Conservation (phyloP, 1,140 invertebrate species). For the Drosophila virilis region DNA sequence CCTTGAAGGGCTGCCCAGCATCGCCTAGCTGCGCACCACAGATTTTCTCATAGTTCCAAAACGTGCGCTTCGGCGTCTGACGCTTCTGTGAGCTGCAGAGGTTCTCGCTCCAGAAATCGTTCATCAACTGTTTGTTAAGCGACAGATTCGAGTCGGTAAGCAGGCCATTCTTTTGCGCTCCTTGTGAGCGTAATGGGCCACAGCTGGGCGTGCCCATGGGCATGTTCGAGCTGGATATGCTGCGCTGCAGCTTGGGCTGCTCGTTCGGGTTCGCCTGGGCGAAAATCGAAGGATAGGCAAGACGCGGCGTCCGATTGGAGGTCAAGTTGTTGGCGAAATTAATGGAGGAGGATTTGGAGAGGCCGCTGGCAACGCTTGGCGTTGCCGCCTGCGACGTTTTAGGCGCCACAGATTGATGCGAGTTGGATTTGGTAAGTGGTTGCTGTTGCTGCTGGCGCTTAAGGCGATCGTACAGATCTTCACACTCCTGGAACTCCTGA, state of each 20-base stretch:
- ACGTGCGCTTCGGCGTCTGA: slow-evolving; percentile 75
- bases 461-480: slow-evolving; percentile 78
- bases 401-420: slow-evolving; percentile 61
- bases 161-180: slow-evolving; percentile 17
- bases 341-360: slow-evolving; percentile 73
- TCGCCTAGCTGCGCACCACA: slow-evolving; percentile 71
- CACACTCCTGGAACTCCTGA: slow-evolving; percentile 83
- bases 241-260: slow-evolving; percentile 73
- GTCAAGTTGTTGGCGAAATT: slow-evolving; percentile 62
- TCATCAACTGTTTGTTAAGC: slow-evolving; percentile 81
- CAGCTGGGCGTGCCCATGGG: slow-evolving; percentile 42
- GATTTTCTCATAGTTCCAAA: slow-evolving; percentile 84
- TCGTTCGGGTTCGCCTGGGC: slow-evolving; percentile 33
- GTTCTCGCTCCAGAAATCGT: slow-evolving; percentile 83
- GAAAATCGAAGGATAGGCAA: slow-evolving; percentile 81
- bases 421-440: slow-evolving; percentile 76
- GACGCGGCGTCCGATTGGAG: slow-evolving; percentile 35
- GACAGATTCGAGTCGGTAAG: slow-evolving; percentile 76
- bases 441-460: slow-evolving; percentile 66
- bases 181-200: slow-evolving; percentile 11
- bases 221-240: slow-evolving; percentile 80
- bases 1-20: slow-evolving; percentile 72
- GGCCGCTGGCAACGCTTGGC: slow-evolving; percentile 8
- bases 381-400: slow-evolving; percentile 8
- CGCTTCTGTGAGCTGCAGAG: slow-evolving; percentile 71